Percentiles rank a stretch among this genome's conserved stretches.
Evolutionary conservation across 2,797 vertebrate genomes (phyloP).

Genomic region (Nasua narica): DNA sequence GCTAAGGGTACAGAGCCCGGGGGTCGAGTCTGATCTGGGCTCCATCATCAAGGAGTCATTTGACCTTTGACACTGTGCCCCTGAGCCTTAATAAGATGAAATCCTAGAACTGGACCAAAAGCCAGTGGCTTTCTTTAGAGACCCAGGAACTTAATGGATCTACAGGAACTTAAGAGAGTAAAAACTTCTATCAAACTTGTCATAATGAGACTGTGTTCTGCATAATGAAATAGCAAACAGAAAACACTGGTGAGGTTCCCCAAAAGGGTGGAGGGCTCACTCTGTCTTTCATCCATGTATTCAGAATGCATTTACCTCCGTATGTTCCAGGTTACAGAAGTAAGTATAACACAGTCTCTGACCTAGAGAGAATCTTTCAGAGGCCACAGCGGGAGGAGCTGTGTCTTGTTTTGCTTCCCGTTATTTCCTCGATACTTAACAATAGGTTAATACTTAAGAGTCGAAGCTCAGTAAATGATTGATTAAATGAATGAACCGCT

Average conservation of each 20-base stretch:
- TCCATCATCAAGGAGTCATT: background rate
- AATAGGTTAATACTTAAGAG: background rate
- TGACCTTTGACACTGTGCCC: background rate
- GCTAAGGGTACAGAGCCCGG: background rate
- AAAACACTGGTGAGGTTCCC: background rate
- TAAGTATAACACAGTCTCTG: background rate
- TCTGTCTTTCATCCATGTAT: background rate
- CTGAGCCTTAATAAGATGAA: background rate
- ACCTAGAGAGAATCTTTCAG: background rate
- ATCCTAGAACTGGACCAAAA: background rate
- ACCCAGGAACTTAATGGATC: background rate
- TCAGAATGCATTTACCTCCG: background rate
- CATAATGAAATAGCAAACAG: background rate
- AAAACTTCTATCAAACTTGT: background rate
- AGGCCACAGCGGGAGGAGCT: background rate
- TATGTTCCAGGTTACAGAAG: background rate
- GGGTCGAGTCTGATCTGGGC: background rate
- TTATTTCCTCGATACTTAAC: background rate
- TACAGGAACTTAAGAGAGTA: background rate
- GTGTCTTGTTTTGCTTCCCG: background rate
- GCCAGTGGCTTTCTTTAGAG: background rate
- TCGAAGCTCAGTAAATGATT: background rate
- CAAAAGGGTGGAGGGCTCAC: background rate
- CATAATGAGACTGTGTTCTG: background rate
- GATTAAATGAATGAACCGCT: background rate